These are phyloP conservation scores for Argyrosomus regius DNA, from an alignment of 2,797 vertebrate species.

Conservation along the genomic window DNA sequence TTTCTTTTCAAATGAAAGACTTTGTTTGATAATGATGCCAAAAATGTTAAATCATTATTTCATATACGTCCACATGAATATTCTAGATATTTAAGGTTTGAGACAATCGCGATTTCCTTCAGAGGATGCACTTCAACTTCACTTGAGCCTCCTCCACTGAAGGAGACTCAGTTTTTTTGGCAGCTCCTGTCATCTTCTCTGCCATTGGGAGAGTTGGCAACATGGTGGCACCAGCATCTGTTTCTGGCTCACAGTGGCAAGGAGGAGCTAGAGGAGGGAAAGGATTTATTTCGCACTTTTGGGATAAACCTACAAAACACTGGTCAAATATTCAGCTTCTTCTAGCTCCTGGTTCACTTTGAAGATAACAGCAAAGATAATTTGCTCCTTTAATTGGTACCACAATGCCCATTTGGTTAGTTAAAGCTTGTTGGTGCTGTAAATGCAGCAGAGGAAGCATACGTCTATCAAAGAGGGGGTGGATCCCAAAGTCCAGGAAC, in stretches of 20 bases:
- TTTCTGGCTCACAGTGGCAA: slow-evolving; percentile 64
- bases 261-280: slow-evolving; percentile 55
- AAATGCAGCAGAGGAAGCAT: slow-evolving; percentile 17
- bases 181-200: slow-evolving; percentile 57
- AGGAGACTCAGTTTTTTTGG: slow-evolving; percentile 68
- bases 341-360: slow-evolving; percentile 17
- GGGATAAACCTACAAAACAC: slow-evolving; percentile 40
- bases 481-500: slow-evolving; percentile 56
- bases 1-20: slow-evolving; percentile 28
- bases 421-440: slow-evolving; percentile 28
- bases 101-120: slow-evolving; percentile 44
- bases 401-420: slow-evolving; percentile 8
- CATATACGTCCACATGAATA: slow-evolving; percentile 30
- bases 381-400: slow-evolving; percentile 24
- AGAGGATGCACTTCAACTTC: slow-evolving; percentile 63
- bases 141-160: slow-evolving; percentile 58
- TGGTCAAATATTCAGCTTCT: slow-evolving; percentile 39
- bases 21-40: slow-evolving; percentile 38
- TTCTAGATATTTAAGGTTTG: slow-evolving; percentile 25
- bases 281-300: slow-evolving; percentile 58
- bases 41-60: slow-evolving; percentile 30
- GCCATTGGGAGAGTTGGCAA: slow-evolving; percentile 66
- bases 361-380: slow-evolving; percentile 21
- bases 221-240: slow-evolving; percentile 74
- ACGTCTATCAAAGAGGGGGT: slow-evolving; percentile 29